Evolutionary conservation across 2,888 invertebrate genomes (phyloP).

Genomic region (Colostygia pectinataria): DNA sequence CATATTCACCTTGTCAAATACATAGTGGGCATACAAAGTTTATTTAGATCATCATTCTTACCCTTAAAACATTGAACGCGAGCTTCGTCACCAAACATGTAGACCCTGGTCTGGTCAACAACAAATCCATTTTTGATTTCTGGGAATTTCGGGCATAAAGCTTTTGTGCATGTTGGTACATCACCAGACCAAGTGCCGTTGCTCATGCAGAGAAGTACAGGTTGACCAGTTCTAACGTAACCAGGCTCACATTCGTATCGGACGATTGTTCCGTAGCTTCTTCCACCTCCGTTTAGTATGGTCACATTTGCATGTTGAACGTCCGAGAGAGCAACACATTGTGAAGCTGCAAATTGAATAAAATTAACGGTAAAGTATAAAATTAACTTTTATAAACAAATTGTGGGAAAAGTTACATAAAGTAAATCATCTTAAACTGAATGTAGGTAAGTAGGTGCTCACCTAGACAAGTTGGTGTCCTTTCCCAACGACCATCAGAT

Average conservation of each 20-base stretch:
- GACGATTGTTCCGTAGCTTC: slow-evolving; percentile 96
- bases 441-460: slow-evolving; percentile 37
- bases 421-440: too few relatives aligned
- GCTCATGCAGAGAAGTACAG: slow-evolving; percentile 96
- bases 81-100: slow-evolving; percentile 94
- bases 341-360: slow-evolving; percentile 89
- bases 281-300: slow-evolving; percentile 93
- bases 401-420: too few relatives aligned
- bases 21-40: too few relatives aligned
- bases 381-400: neutral
- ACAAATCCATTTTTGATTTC: slow-evolving; percentile 94
- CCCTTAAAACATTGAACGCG: slow-evolving; percentile 93
- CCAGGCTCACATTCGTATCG: slow-evolving; percentile 96
- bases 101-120: slow-evolving; percentile 89
- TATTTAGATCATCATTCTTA: slow-evolving; percentile 32
- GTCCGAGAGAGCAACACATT: slow-evolving; percentile 93
- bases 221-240: slow-evolving; percentile 93
- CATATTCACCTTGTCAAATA: neutral
- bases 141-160: slow-evolving; percentile 88
- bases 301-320: slow-evolving; percentile 94
- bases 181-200: slow-evolving; percentile 97
- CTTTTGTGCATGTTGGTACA: slow-evolving; percentile 93
- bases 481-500: slow-evolving; percentile 95
- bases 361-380: slow-evolving; percentile 1
- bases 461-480: slow-evolving; percentile 95